These are phyloP conservation scores for Apamea monoglypha DNA, from an alignment of 2,888 invertebrate species.

Conservation along the genomic window DNA sequence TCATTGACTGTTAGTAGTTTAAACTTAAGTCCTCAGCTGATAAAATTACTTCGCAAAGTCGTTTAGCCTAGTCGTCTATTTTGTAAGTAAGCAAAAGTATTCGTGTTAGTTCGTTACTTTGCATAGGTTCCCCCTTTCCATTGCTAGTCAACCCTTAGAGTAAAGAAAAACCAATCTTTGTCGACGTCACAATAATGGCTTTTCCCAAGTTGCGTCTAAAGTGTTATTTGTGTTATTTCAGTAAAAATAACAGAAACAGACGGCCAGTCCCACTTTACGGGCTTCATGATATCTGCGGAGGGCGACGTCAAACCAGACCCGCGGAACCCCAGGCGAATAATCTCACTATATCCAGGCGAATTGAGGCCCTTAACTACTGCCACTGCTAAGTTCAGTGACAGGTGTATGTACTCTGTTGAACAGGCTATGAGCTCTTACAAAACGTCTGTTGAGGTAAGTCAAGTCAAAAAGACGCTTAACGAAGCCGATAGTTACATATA, in stretches of 20 bases:
- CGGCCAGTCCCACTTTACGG: conserved; percentile 79
- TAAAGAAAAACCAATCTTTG: neutral
- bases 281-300: conserved; percentile 86
- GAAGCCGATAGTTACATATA: neutral
- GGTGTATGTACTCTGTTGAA: conserved; percentile 84
- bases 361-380: conserved; percentile 75
- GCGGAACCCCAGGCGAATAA: conserved; percentile 78
- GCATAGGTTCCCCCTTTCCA: neutral
- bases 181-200: neutral
- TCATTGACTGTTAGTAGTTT: neutral
- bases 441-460: conserved; percentile 79
- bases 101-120: neutral
- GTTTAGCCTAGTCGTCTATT: neutral
- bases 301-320: conserved; percentile 82
- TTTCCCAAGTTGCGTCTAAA: neutral
- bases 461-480: neutral
- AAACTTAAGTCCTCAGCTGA: too few species aligned
- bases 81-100: neutral
- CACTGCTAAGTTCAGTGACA: conserved; percentile 82
- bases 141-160: neutral
- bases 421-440: conserved; percentile 79
- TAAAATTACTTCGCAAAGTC: neutral
- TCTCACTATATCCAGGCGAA: conserved; percentile 79
- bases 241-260: conserved; percentile 82
- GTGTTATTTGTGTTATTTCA: conserved; percentile 53